phyloP scores from a whole-genome alignment of 2,113 vertebrate genomes.

The Zosterops japonicus region DNA sequence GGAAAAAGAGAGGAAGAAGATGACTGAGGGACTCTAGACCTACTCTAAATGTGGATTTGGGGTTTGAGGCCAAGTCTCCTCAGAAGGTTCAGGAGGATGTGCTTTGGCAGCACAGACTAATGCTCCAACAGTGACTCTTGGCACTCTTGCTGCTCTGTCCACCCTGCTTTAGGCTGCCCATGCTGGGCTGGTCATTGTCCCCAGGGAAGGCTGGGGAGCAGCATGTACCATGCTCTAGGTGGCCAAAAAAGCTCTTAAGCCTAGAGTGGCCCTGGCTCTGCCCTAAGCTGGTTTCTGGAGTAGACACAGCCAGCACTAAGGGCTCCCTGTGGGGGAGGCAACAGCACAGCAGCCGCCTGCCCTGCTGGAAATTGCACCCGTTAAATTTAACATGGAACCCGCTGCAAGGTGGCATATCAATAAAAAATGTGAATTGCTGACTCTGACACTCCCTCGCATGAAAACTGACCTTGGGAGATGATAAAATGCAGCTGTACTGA shows the following conservation, averaged over 20 bases:
- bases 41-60: background rate
- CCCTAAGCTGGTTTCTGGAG: background rate
- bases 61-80: background rate
- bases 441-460: background rate
- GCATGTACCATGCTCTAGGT: background rate
- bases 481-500: background rate
- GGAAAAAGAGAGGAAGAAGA: background rate
- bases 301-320: background rate
- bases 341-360: background rate
- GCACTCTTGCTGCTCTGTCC: background rate
- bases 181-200: background rate
- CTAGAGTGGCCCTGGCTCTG: background rate
- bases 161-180: background rate
- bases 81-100: background rate
- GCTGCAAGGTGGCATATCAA: background rate
- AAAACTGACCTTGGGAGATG: conserved; percentile 6
- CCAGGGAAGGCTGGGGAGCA: background rate
- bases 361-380: background rate
- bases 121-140: background rate
- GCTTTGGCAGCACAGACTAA: background rate
- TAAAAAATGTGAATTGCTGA: background rate
- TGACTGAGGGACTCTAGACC: background rate
- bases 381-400: background rate
- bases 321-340: accelerated
- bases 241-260: background rate